Evolutionary conservation across 2,888 invertebrate genomes (phyloP).

Genomic region (Creontiades dilutus): DNA sequence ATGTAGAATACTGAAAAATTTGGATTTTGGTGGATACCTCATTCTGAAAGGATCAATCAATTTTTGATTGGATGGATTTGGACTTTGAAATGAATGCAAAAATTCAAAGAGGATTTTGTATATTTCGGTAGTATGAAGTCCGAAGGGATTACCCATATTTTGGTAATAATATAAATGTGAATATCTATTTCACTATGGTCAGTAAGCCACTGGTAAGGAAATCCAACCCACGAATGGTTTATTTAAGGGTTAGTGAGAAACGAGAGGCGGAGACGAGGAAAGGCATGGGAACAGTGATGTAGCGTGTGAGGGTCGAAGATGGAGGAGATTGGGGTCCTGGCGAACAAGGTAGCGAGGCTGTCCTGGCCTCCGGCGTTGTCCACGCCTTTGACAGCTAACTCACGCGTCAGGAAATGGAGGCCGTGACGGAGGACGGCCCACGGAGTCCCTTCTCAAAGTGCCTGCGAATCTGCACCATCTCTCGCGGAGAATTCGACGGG

Average conservation of each 20-base stretch:
- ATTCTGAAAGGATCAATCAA: too few species aligned
- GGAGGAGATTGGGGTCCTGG: constrained; percentile 13
- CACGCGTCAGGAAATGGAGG: constrained; percentile 40
- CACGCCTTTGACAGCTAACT: constrained; percentile 35
- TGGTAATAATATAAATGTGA: too few species aligned
- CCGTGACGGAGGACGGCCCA: neutral
- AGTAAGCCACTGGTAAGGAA: neutral
- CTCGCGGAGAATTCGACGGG: neutral
- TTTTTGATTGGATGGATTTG: too few species aligned
- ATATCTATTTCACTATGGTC: too few species aligned
- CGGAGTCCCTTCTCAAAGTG: neutral
- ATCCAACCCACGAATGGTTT: constrained; percentile 9
- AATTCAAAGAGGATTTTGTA: too few species aligned
- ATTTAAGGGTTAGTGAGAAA: neutral
- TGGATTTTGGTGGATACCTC: too few species aligned
- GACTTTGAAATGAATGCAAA: too few species aligned
- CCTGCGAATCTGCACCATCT: neutral
- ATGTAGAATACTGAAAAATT: too few species aligned
- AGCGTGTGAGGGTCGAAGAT: constrained; percentile 14
- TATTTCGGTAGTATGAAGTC: too few species aligned
- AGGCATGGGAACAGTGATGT: neutral
- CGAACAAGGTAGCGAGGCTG: constrained; percentile 4
- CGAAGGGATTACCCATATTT: too few species aligned
- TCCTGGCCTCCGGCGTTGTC: neutral
- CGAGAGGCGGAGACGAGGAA: neutral